These are phyloP conservation scores for Epistrophella euchroma DNA, from an alignment of 2,888 invertebrate species.

Conservation along the genomic window DNA sequence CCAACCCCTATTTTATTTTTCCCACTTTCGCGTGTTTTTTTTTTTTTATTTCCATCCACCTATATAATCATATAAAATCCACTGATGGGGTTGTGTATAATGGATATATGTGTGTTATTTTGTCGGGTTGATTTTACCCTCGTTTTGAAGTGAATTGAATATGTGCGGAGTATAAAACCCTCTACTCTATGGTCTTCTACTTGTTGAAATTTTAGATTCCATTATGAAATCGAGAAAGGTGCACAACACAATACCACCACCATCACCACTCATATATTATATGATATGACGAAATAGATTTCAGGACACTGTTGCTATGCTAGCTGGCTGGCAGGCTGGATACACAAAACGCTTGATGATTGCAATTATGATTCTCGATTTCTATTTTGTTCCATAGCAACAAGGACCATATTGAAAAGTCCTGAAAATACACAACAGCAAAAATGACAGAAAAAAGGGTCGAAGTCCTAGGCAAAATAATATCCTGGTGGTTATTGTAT, in stretches of 20 bases:
- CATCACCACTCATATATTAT: constrained; percentile 1
- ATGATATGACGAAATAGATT: constrained; percentile 28
- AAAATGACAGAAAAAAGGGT: constrained; percentile 13
- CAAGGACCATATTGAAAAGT: constrained; percentile 45
- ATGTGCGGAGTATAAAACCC: constrained; percentile 3
- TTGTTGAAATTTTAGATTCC: constrained; percentile 70
- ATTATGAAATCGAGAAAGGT: constrained; percentile 72
- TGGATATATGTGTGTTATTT: constrained; percentile 46
- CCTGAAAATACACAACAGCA: neutral
- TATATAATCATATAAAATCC: constrained; percentile 31
- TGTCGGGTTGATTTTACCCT: constrained; percentile 44
- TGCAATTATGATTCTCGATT: constrained; percentile 68
- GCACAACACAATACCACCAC: constrained; percentile 34
- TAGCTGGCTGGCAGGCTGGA: constrained; percentile 1
- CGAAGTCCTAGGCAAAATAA: constrained; percentile 44
- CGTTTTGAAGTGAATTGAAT: constrained; percentile 8
- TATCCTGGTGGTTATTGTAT: constrained; percentile 54
- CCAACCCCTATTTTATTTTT: constrained; percentile 46
- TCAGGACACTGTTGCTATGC: constrained; percentile 69
- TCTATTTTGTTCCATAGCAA: constrained; percentile 68
- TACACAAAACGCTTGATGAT: constrained; percentile 53
- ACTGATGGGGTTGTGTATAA: constrained; percentile 26
- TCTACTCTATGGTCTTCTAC: constrained; percentile 11
- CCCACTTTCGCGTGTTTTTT: constrained; percentile 37
- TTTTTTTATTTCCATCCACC: constrained; percentile 28